phyloP scores from a whole-genome alignment of 2,797 vertebrate species.

The Hirundo rustica region DNA sequence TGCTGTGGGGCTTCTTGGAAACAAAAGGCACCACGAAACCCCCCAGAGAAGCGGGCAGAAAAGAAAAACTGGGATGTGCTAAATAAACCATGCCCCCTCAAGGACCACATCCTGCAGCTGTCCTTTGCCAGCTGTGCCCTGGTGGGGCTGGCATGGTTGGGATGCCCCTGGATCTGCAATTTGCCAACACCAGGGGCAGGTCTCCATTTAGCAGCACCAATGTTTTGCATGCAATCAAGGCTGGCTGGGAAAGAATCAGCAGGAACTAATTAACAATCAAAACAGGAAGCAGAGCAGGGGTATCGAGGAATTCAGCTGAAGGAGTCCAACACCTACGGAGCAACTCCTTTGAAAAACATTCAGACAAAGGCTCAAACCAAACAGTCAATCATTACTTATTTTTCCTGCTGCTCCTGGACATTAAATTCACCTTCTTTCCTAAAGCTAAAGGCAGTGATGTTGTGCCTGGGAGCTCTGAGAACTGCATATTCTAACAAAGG shows the following conservation, averaged over 20 bases:
- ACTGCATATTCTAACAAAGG: neutral
- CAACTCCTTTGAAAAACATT: neutral
- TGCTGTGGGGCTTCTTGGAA: neutral
- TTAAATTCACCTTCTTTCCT: neutral
- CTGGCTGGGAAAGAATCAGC: neutral
- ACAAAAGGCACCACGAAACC: neutral
- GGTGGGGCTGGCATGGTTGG: fast-evolving
- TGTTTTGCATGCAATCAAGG: neutral
- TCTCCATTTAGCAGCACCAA: neutral
- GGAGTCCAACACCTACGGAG: neutral
- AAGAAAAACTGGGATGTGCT: fast-evolving
- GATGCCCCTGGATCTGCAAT: neutral
- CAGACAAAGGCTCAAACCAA: neutral
- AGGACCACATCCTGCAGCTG: fast-evolving
- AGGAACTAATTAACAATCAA: constrained; percentile 18
- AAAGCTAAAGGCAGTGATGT: neutral
- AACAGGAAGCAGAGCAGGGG: neutral
- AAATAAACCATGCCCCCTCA: fast-evolving
- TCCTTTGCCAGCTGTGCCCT: fast-evolving
- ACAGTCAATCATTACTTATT: neutral
- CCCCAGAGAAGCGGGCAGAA: neutral
- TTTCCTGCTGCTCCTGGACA: neutral
- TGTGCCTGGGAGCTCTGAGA: neutral
- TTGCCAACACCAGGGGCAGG: neutral
- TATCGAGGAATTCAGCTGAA: neutral